Evolutionary conservation across 2,113 vertebrate genomes (phyloP).

Genomic region (Platanista minor): DNA sequence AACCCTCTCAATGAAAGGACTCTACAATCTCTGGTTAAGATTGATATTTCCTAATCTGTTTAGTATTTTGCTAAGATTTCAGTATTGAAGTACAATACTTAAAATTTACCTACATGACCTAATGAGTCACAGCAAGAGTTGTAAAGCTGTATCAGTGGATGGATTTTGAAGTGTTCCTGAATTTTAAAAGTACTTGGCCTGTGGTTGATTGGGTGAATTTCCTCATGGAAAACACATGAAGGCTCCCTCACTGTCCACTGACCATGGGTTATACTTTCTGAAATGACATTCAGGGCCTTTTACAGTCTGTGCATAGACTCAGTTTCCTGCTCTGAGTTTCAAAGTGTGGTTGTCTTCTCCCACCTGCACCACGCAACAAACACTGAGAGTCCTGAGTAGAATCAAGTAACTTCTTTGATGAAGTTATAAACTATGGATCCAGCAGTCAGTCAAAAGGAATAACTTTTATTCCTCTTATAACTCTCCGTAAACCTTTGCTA

Average conservation of each 20-base stretch:
- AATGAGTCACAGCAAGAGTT: background rate
- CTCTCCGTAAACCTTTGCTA: slow-evolving; percentile 66
- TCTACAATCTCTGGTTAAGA: background rate
- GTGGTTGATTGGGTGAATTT: background rate
- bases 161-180: background rate
- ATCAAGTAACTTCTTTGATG: slow-evolving; percentile 37
- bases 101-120: background rate
- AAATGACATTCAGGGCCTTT: background rate
- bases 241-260: background rate
- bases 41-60: background rate
- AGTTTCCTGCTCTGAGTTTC: background rate
- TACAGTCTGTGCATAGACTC: background rate
- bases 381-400: background rate
- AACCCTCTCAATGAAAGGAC: background rate
- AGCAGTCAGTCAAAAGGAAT: slow-evolving; percentile 58
- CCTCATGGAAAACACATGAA: background rate
- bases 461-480: slow-evolving; percentile 63
- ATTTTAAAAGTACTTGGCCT: background rate
- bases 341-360: background rate
- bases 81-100: background rate
- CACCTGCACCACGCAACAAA: background rate
- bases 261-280: background rate
- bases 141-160: background rate
- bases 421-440: slow-evolving; percentile 29
- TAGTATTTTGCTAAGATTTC: background rate